phyloP scores from a whole-genome alignment of 1,140 invertebrate genomes.

The Heterodera schachtii region DNA sequence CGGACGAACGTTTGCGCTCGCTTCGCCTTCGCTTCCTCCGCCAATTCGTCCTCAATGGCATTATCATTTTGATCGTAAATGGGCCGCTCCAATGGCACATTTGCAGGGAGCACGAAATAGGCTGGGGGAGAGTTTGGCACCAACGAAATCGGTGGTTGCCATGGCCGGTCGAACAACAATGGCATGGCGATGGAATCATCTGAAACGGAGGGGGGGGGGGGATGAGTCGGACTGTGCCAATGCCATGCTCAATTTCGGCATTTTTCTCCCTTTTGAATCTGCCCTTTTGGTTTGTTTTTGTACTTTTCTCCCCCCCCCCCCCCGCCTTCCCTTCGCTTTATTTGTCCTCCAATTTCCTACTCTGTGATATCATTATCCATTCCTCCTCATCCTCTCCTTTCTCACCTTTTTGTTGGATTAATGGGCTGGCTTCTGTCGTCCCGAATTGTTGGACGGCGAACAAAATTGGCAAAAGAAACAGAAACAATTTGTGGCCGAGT shows the following conservation, averaged over 20 bases:
- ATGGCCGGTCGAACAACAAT: background rate
- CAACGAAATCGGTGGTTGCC: background rate
- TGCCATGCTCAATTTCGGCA: background rate
- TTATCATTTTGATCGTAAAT: background rate
- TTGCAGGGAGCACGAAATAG: background rate
- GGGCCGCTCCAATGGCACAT: background rate
- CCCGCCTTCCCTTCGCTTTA: background rate
- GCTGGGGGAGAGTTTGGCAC: background rate
- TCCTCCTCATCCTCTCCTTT: background rate
- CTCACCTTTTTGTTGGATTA: background rate
- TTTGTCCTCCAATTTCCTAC: background rate
- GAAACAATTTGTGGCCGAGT: background rate
- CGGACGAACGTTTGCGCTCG: conserved; percentile 29
- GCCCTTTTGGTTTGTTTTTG: background rate
- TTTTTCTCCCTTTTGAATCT: background rate
- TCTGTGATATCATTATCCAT: background rate
- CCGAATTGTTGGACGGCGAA: background rate
- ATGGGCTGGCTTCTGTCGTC: background rate
- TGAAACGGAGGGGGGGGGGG: background rate
- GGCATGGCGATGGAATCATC: background rate
- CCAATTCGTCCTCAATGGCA: background rate
- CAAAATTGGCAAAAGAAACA: background rate
- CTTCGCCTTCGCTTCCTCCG: background rate
- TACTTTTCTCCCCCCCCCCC: background rate
- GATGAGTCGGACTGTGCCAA: no score